These are phyloP conservation scores for Eupleurogrammus muticus DNA, from an alignment of 2,797 vertebrate species.

Conservation along the genomic window DNA sequence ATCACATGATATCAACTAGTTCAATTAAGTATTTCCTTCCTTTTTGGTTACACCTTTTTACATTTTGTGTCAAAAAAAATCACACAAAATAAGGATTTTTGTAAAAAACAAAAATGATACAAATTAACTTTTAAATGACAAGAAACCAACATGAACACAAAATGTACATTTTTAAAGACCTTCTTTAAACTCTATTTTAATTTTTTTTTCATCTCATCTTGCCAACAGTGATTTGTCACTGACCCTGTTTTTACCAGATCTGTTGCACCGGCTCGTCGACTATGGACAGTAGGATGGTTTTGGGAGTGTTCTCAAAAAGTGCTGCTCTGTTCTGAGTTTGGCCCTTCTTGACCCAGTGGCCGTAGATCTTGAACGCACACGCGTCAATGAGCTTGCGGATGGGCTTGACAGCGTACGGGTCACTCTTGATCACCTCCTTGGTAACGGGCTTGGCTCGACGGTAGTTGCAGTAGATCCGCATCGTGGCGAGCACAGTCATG, in stretches of 20 bases:
- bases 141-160: no score
- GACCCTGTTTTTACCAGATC: slow-evolving; percentile 71
- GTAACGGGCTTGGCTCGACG: slow-evolving; percentile 92
- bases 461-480: slow-evolving; percentile 96
- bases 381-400: slow-evolving; percentile 95
- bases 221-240: no score
- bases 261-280: slow-evolving; percentile 65
- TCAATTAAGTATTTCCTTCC: no score
- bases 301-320: slow-evolving; percentile 97
- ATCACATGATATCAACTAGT: no score
- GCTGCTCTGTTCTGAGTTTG: slow-evolving; percentile 97
- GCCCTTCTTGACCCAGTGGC: slow-evolving; percentile 99
- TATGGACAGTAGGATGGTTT: slow-evolving; percentile 91
- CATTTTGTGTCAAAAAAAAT: no score
- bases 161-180: no score
- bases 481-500: slow-evolving; percentile 92
- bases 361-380: slow-evolving; percentile 96
- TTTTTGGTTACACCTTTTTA: no score
- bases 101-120: no score
- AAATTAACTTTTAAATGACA: no score
- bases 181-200: no score
- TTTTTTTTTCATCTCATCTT: no score
- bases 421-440: slow-evolving; percentile 90
- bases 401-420: slow-evolving; percentile 94
- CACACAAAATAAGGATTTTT: no score